These are phyloP conservation scores for Zosterops hypoxanthus DNA, from an alignment of 2,113 vertebrate genomes.

Conservation along the genomic window DNA sequence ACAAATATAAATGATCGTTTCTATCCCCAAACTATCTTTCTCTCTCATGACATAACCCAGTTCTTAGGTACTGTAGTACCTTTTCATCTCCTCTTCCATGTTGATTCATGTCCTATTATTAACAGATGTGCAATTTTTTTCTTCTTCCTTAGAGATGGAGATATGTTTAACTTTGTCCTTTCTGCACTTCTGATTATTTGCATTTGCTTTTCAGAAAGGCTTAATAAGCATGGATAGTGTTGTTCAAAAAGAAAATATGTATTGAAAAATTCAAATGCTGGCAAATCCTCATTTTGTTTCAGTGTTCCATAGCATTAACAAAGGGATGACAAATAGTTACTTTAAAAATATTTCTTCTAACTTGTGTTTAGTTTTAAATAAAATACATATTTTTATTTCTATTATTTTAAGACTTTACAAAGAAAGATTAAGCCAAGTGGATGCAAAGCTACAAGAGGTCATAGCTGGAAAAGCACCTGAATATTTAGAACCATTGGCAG, in stretches of 20 bases:
- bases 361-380: constrained; percentile 29
- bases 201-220: neutral
- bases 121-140: neutral
- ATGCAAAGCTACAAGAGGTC: constrained; percentile 97
- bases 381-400: constrained; percentile 27
- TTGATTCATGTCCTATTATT: neutral
- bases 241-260: neutral
- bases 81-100: neutral
- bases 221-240: neutral
- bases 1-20: neutral
- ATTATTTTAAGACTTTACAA: constrained; percentile 89
- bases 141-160: neutral
- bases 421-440: constrained; percentile 95
- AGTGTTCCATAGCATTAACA: neutral
- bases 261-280: neutral
- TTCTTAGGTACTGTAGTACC: neutral
- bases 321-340: neutral
- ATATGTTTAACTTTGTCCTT: neutral
- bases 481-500: constrained; percentile 96
- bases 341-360: neutral
- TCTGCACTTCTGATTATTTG: neutral
- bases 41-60: neutral
- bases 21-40: neutral
- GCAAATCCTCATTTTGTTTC: neutral
- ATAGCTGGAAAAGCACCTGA: constrained; percentile 96